Percentiles rank a stretch among this genome's conserved stretches.
phyloP scores from a whole-genome alignment of 2,888 invertebrate genomes.

The Chymomyza amoena region DNA sequence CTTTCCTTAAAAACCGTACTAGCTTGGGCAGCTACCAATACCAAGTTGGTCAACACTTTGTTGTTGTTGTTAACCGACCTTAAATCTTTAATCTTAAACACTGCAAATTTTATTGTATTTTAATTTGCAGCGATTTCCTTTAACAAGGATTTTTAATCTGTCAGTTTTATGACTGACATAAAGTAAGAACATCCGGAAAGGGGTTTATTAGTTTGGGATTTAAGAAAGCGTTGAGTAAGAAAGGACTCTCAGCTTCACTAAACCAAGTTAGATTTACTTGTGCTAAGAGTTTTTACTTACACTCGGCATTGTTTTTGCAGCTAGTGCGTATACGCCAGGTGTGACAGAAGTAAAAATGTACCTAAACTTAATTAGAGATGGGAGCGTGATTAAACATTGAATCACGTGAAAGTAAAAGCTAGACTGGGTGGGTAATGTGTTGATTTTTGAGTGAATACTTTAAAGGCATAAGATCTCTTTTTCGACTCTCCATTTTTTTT shows the following conservation, averaged over 20 bases:
- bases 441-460: no score
- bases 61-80: constrained; percentile 8
- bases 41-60: background rate
- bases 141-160: background rate
- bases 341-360: background rate
- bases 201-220: background rate
- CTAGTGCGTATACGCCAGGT: background rate
- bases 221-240: background rate
- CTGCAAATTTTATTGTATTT: background rate
- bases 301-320: background rate
- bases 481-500: no score
- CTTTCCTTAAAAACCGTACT: background rate
- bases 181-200: background rate
- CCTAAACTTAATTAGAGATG: background rate
- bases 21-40: background rate
- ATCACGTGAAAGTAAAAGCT: no score
- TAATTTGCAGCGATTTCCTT: background rate
- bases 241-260: background rate
- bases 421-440: no score
- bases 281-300: background rate
- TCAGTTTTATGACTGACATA: background rate
- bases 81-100: constrained; percentile 12
- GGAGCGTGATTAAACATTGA: background rate
- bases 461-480: no score
- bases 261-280: background rate